Base-by-base conservation (phyloP, 2,888 invertebrate genomes). In the Drosophila longiperda region DNA sequence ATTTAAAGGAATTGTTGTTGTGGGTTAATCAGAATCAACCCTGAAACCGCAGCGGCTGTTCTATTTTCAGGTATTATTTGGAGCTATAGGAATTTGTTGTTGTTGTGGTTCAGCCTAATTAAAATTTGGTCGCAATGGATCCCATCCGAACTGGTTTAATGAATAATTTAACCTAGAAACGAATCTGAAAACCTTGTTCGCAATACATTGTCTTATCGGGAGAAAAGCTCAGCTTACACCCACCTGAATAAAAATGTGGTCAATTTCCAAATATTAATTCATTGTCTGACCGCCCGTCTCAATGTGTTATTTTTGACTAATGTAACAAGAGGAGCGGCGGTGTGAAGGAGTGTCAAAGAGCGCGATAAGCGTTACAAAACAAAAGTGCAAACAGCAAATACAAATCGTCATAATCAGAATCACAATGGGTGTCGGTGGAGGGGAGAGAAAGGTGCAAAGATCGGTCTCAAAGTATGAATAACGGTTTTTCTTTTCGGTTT, bases 381-480 rank as follows among this genome's bases (percentile, higher is more conserved):
- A 58, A 75, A 62, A 57, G 60, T 53, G 29, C 8, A 49, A 26
- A 15, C n/a, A 54, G 32, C 50, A 45, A 49, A 48, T 45, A 20
- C 53, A 57, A 75, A 55, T 57, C 29, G 45, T 45, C 15, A 45
- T 23, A 45, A 23, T 45, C 48, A 64, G 53, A 63, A 57, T 42
- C 48, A 57, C 48, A 49, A 66, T 45, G 42, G 61, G 26, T n/a
- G 52, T 7, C 4, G 38, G 38, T 8, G n/a, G 40, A 17, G 15
- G 12, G 34, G 29, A n/a, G 42, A n/a, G 49, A 26, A 50, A 59
- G 72, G 81, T 50, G 52, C 74, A 78, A 78, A 78, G 78, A 78
- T 78, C 82, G 73, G 64, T 23, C 57, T 72, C 40, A 58, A 55
- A 55, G 52, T 55, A 68, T 78, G 78, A 82, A 82, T 78, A 78